These are phyloP conservation scores for Myanophis thanlyinensis DNA, from an alignment of 2,113 vertebrate genomes.

Conservation along the genomic window DNA sequence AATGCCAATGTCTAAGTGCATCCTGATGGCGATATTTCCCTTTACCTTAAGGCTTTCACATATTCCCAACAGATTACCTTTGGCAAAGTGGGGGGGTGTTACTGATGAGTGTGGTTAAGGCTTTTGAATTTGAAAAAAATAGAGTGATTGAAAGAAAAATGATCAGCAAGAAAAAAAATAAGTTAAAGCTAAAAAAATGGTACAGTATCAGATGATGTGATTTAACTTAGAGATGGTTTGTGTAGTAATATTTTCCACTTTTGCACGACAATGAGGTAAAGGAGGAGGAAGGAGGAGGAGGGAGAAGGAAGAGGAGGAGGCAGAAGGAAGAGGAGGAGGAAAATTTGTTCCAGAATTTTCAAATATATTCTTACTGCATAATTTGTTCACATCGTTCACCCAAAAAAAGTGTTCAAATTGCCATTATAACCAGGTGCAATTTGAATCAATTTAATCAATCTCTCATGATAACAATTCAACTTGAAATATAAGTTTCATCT, in stretches of 20 bases:
- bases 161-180: not conserved
- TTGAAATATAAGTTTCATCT: conserved; percentile 61
- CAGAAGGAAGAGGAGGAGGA: not conserved
- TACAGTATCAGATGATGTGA: not conserved
- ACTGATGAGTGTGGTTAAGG: no score
- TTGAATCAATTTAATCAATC: conserved; percentile 58
- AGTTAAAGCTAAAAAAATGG: not conserved
- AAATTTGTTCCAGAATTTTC: not conserved
- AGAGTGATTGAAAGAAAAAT: not conserved
- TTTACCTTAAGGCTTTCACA: not conserved
- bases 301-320: no score
- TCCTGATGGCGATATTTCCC: not conserved
- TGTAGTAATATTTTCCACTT: not conserved
- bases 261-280: not conserved
- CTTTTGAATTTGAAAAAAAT: not conserved
- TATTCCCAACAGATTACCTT: not conserved
- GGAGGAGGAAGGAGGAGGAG: not conserved
- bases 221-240: not conserved
- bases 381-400: conserved; percentile 6
- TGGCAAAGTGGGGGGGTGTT: not conserved
- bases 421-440: conserved; percentile 34
- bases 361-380: not conserved
- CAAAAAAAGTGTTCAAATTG: conserved; percentile 35
- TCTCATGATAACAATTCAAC: conserved; percentile 53
- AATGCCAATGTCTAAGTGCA: not conserved